Percentiles rank a stretch among this genome's conserved stretches.
Conservation (phyloP, 2,797 vertebrate genomes). For the Scarus forsteni region DNA sequence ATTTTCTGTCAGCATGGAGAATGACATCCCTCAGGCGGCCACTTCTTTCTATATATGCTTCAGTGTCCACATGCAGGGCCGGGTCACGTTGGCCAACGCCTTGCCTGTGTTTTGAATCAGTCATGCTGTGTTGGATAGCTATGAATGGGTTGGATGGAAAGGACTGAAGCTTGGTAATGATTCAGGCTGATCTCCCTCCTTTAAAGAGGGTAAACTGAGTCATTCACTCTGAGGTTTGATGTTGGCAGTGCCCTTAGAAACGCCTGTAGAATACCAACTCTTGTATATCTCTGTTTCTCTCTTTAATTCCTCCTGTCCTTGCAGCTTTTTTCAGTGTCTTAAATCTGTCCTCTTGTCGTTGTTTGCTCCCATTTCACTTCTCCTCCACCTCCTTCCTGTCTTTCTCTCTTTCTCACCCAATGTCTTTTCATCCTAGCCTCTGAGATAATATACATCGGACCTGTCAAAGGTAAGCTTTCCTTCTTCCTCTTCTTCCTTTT, state of each 20-base stretch:
- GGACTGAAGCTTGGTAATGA: conserved; percentile 36
- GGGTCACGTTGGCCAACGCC: conserved; percentile 56
- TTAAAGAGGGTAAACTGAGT: conserved; percentile 68
- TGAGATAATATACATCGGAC: conserved; percentile 99
- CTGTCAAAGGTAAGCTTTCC: conserved; percentile 98
- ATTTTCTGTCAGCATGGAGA: conserved; percentile 20
- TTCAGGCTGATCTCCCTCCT: conserved; percentile 46
- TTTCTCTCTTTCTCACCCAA: conserved; percentile 64
- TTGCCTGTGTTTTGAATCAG: conserved; percentile 55
- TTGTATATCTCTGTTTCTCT: conserved; percentile 47
- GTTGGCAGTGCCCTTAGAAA: conserved; percentile 58
- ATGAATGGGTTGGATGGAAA: conserved; percentile 61
- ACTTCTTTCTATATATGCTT: conserved; percentile 42
- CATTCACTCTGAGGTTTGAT: conserved; percentile 48
- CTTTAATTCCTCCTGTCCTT: conserved; percentile 42
- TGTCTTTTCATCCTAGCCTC: conserved; percentile 91
- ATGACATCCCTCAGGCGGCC: conserved; percentile 16
- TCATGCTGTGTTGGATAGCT: conserved; percentile 30
- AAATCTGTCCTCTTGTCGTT: conserved; percentile 68
- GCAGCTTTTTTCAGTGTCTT: conserved; percentile 51
- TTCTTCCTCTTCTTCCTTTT: conserved; percentile 76
- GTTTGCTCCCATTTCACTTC: conserved; percentile 56
- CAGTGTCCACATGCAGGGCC: conserved; percentile 39
- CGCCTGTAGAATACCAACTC: conserved; percentile 47
- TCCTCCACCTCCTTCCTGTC: conserved; percentile 52